Percentiles rank a stretch among this genome's conserved stretches.
Conservation (phyloP, 2,888 invertebrate species). For the Limenitis camilla region DNA sequence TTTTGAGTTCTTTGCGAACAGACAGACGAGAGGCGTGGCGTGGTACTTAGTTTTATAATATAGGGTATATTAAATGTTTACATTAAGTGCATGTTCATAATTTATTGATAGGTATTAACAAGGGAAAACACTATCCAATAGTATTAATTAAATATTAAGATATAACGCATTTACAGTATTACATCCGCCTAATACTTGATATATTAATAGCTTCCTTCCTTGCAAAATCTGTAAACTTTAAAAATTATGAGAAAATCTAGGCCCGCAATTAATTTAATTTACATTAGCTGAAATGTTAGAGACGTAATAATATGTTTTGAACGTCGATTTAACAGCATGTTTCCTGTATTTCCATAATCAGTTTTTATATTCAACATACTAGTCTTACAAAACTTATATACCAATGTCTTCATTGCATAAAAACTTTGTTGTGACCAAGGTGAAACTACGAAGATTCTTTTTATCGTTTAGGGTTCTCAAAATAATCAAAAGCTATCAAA, state of each 20-base stretch:
- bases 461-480: too few species aligned
- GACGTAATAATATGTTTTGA: slow-evolving; percentile 2
- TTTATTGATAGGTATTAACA: background rate
- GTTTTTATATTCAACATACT: background rate
- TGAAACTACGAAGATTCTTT: too few species aligned
- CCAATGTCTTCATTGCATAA: background rate
- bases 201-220: slow-evolving; percentile 26
- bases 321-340: background rate
- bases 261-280: slow-evolving; percentile 7
- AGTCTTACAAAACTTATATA: background rate
- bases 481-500: too few species aligned
- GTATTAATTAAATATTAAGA: slow-evolving; percentile 5
- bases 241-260: slow-evolving; percentile 14
- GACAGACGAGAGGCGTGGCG: too few species aligned
- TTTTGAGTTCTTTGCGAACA: too few species aligned
- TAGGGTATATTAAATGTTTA: too few species aligned
- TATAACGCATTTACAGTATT: too few species aligned
- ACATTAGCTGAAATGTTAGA: background rate
- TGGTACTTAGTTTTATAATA: too few species aligned
- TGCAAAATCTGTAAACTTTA: slow-evolving; percentile 17
- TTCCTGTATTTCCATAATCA: slow-evolving; percentile 10
- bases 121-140: background rate
- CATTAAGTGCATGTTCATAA: background rate
- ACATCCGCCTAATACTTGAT: slow-evolving; percentile 25
- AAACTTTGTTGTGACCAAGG: too few species aligned